Evolutionary conservation across 2,113 vertebrate species (phyloP).

Genomic region (Phaethon lepturus): DNA sequence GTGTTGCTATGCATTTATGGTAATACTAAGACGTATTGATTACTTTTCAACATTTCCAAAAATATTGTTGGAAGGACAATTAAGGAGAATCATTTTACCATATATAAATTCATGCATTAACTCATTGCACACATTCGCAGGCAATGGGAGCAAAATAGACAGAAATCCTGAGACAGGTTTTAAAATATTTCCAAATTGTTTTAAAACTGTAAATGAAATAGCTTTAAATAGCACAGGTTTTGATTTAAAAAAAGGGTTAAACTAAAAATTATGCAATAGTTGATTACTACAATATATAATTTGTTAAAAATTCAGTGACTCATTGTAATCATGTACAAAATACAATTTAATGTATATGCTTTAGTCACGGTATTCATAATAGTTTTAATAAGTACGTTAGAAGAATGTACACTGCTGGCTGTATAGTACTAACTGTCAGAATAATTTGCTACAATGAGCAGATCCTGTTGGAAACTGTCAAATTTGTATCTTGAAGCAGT

Average conservation of each 20-base stretch:
- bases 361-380: not conserved
- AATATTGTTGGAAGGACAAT: slow-evolving; percentile 34
- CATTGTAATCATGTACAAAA: not conserved
- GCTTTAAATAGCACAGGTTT: not conserved
- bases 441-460: slow-evolving; percentile 61
- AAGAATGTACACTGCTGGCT: slow-evolving; percentile 29
- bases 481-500: slow-evolving; percentile 61
- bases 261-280: not conserved
- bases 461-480: slow-evolving; percentile 63
- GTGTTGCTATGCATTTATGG: slow-evolving; percentile 25
- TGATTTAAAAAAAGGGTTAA: not conserved
- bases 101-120: not conserved
- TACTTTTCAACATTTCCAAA: slow-evolving; percentile 59
- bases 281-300: not conserved
- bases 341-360: not conserved
- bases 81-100: slow-evolving; percentile 7
- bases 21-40: slow-evolving; percentile 67
- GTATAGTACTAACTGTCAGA: slow-evolving; percentile 52
- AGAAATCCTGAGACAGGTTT: not conserved
- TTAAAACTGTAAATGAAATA: slow-evolving; percentile 10
- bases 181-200: not conserved
- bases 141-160: not conserved
- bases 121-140: not conserved
- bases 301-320: not conserved
- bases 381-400: slow-evolving; percentile 34